These are phyloP conservation scores for Hydrotaea diabolus DNA, from an alignment of 2,888 invertebrate genomes.

Conservation along the genomic window DNA sequence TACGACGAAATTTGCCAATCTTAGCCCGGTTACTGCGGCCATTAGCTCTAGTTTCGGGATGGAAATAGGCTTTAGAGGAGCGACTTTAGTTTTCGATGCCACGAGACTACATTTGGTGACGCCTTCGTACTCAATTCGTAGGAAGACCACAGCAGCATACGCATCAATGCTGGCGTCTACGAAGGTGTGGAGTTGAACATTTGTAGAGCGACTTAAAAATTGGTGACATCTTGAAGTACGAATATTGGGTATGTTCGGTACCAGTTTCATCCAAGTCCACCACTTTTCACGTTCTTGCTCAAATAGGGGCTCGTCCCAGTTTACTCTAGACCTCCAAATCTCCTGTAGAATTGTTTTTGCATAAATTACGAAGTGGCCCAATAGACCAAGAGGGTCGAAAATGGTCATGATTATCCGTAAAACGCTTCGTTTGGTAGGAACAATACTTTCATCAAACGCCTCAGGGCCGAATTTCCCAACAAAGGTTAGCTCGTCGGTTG, in stretches of 20 bases:
- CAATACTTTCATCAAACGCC: slow-evolving; percentile 24
- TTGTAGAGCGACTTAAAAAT: slow-evolving; percentile 19
- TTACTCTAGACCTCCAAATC: slow-evolving; percentile 51
- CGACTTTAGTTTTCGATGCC: slow-evolving; percentile 51
- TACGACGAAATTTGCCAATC: slow-evolving; percentile 26
- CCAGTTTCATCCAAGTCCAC: slow-evolving; percentile 55
- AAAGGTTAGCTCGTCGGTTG: slow-evolving; percentile 61
- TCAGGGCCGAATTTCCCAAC: slow-evolving; percentile 37
- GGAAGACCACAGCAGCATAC: slow-evolving; percentile 56
- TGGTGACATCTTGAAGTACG: slow-evolving; percentile 49
- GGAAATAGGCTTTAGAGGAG: slow-evolving; percentile 51
- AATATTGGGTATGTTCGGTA: slow-evolving; percentile 52
- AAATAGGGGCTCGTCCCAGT: slow-evolving; percentile 58
- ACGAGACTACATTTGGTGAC: slow-evolving; percentile 35
- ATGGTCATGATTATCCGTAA: slow-evolving; percentile 39
- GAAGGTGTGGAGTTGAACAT: slow-evolving; percentile 53
- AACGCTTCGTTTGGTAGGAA: slow-evolving; percentile 56
- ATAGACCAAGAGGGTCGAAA: slow-evolving; percentile 48
- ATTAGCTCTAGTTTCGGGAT: slow-evolving; percentile 56
- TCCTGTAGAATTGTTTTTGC: slow-evolving; percentile 54
- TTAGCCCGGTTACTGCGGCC: slow-evolving; percentile 43
- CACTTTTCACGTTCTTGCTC: slow-evolving; percentile 52
- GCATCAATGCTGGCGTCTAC: slow-evolving; percentile 58
- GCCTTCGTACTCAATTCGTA: slow-evolving; percentile 29
- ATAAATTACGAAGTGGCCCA: slow-evolving; percentile 41